Evolutionary conservation across 2,797 vertebrate species (phyloP), one percentile per base, ranked within the genome.

Genomic region (Siniperca scherzeri): DNA sequence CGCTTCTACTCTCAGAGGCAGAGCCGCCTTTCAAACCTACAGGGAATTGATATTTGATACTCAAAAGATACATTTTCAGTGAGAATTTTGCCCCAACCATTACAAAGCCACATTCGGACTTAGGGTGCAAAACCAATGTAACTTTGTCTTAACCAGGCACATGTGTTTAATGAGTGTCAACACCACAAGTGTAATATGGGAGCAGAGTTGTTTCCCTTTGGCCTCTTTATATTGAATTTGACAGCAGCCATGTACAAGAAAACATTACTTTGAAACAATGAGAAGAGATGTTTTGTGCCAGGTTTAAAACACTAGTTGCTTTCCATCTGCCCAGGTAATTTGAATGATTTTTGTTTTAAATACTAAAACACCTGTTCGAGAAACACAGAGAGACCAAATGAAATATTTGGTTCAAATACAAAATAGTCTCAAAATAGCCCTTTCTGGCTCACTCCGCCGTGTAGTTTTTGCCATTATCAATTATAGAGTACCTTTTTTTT

Each of bases 401-500:
- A 64, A 71, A 67, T 57, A 62, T 55, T 70, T 66, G 59, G 7
- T 77, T 74, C 33, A 52, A 38, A 25, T 36, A 68, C 59, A 66
- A 56, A 83, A 46, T 38, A 30, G 42, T 46, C 46, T 53, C 14
- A 69, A 64, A 64, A 61, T 36, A 70, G 27, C 57, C 30, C 42
- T 25, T 53, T 10, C 46, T 86, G 69, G 71, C 70, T 38, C 22
- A 44, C 40, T 59, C 61, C 0, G 1, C 22, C 50, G 14, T 73
- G 42, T 57, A 16, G 75, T 71, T 52, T 65, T 66, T 68, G 62
- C 56, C 60, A 71, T 69, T 57, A 78, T 80, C 65, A 44, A 40
- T 83, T 67, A 67, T 3, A 27, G 33, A 33, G 56, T 21, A 17
- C 25, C 22, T 64, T 83, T 60, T 69, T 84, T 87, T 82, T 80